phyloP scores from a whole-genome alignment of 2,888 invertebrate genomes.

The Cosmopolites sordidus region DNA sequence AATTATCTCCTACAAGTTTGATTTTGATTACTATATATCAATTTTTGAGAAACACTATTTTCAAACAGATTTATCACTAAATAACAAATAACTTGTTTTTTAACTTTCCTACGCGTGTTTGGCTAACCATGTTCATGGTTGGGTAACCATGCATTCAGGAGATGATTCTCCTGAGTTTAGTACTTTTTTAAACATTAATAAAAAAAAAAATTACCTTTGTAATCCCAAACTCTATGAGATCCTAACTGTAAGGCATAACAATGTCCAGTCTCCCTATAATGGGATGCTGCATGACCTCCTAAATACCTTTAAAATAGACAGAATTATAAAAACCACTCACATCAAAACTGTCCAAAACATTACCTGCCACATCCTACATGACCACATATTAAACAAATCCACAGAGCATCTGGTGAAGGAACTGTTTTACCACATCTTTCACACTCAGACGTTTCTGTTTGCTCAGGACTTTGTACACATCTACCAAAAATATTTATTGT shows the following conservation, averaged over 20 bases:
- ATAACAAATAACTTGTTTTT: no score
- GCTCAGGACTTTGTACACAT: slow-evolving; percentile 57
- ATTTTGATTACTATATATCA: no score
- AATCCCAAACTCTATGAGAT: slow-evolving; percentile 98
- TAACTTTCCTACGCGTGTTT: no score
- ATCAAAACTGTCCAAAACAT: background rate
- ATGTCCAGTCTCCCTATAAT: slow-evolving; percentile 92
- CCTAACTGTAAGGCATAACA: slow-evolving; percentile 96
- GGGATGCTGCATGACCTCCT: slow-evolving; percentile 90
- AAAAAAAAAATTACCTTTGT: slow-evolving; percentile 80
- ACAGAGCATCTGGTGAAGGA: slow-evolving; percentile 73
- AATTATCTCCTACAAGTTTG: slow-evolving; percentile 35
- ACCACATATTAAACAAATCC: slow-evolving; percentile 99
- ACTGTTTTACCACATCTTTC: slow-evolving; percentile 55
- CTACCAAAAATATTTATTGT: no score
- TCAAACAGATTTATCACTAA: no score
- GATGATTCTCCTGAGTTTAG: no score
- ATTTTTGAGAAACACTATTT: no score
- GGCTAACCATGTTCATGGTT: no score
- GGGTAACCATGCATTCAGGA: no score
- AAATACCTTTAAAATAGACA: slow-evolving; percentile 50
- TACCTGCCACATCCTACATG: slow-evolving; percentile 88
- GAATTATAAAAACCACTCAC: no score
- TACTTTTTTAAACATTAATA: no score
- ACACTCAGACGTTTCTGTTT: slow-evolving; percentile 56